A percentile compares a stretch with the other conserved stretches of the same genome.
phyloP scores from a whole-genome alignment of 2,113 vertebrate genomes.

The Osmerus mordax region DNA sequence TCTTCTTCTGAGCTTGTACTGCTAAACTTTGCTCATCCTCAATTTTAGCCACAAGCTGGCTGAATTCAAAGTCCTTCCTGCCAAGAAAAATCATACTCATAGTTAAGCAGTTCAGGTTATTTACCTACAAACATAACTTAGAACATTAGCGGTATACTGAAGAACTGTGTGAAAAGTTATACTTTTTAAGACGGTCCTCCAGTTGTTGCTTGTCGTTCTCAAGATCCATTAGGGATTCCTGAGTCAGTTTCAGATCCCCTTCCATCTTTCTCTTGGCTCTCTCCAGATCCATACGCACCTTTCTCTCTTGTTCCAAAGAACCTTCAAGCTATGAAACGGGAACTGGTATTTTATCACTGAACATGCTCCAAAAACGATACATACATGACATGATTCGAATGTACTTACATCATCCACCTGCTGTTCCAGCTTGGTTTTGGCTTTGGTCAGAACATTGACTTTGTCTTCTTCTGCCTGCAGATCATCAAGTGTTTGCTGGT shows the following conservation, averaged over 20 bases:
- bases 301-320: conserved; percentile 80
- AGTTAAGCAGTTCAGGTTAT: too few relatives aligned
- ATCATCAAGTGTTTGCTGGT: conserved; percentile 78
- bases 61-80: conserved; percentile 82
- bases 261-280: conserved; percentile 78
- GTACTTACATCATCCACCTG: conserved; percentile 68
- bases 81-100: background rate
- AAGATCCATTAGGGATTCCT: conserved; percentile 77
- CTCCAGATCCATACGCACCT: conserved; percentile 74
- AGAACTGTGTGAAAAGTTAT: too few relatives aligned
- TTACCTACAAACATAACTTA: too few relatives aligned
- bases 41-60: conserved; percentile 72
- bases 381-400: too few relatives aligned
- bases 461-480: conserved; percentile 81
- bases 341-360: too few relatives aligned
- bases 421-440: conserved; percentile 66
- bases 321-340: conserved; percentile 69
- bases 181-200: too few relatives aligned
- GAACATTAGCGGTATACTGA: too few relatives aligned
- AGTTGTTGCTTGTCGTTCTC: conserved; percentile 69
- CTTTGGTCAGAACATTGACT: conserved; percentile 64
- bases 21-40: conserved; percentile 75
- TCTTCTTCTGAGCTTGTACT: conserved; percentile 75
- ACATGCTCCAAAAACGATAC: too few relatives aligned
- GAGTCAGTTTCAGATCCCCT: conserved; percentile 78